Percentiles rank a stretch among this genome's conserved stretches.
These are phyloP conservation scores for Ophiothrix spiculata DNA, from an alignment of 35 echinoderm and acorn worm genomes.

Conservation along the genomic window DNA sequence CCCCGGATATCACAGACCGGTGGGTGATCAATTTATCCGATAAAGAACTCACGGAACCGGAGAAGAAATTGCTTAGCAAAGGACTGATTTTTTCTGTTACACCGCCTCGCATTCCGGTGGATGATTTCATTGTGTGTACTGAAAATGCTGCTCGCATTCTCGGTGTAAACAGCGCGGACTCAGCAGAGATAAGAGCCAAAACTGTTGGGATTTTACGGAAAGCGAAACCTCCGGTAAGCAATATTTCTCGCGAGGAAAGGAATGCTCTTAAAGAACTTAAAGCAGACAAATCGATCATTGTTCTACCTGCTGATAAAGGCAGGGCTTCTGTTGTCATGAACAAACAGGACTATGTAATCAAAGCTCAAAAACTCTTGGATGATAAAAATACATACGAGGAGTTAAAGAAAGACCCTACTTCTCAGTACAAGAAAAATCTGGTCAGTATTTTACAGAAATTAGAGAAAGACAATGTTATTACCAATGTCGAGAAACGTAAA, in stretches of 20 bases:
- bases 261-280: background rate
- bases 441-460: background rate
- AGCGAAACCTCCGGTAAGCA: background rate
- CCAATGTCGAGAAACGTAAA: background rate
- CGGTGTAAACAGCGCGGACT: background rate
- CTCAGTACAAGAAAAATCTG: background rate
- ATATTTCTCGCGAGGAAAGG: background rate
- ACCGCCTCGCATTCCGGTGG: background rate
- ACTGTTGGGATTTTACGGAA: background rate
- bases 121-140: background rate
- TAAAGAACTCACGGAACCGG: background rate
- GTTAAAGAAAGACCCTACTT: background rate
- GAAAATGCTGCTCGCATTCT: background rate
- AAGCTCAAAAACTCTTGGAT: background rate
- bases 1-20: background rate
- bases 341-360: background rate
- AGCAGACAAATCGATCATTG: background rate
- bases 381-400: background rate
- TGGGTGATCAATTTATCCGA: slow-evolving; percentile 25
- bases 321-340: background rate
- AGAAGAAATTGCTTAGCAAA: slow-evolving; percentile 1
- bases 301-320: background rate
- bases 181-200: background rate
- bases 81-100: slow-evolving; percentile 21
- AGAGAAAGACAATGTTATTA: background rate